Conservation (phyloP, 2,797 vertebrate genomes). For the Australoheros facetus region DNA sequence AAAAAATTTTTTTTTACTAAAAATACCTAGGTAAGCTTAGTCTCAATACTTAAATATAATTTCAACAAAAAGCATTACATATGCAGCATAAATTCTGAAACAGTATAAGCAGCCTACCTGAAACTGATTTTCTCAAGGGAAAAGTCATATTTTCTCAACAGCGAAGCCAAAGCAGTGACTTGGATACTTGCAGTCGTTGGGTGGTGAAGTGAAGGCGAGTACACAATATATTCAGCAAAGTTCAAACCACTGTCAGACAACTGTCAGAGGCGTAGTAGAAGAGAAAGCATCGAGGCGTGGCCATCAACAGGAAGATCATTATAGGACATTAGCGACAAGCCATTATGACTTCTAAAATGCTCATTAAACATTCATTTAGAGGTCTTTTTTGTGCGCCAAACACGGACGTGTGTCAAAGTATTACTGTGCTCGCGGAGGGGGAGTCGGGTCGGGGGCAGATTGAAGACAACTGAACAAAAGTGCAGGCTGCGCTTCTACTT, state of each 20-base stretch:
- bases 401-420: constrained; percentile 74
- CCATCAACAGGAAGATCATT: constrained; percentile 94
- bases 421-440: constrained; percentile 71
- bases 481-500: constrained; percentile 74
- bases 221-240: constrained; percentile 84
- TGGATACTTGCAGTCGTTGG: constrained; percentile 27
- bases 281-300: constrained; percentile 91
- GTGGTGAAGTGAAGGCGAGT: constrained; percentile 59
- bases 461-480: constrained; percentile 71
- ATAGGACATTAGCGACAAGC: constrained; percentile 98
- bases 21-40: background rate
- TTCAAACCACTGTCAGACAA: constrained; percentile 93
- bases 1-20: background rate
- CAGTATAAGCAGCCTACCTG: constrained; percentile 85
- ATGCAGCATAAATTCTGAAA: background rate
- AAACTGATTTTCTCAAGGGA: constrained; percentile 92
- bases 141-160: constrained; percentile 87
- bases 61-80: background rate
- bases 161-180: constrained; percentile 39
- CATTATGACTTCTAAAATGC: constrained; percentile 94
- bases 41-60: background rate
- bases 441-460: constrained; percentile 48
- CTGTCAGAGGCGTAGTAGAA: constrained; percentile 87
- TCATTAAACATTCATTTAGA: constrained; percentile 99
- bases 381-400: constrained; percentile 87